phyloP scores from a whole-genome alignment of 2,797 vertebrate species.

The Microctenopoma stevenorrisi region DNA sequence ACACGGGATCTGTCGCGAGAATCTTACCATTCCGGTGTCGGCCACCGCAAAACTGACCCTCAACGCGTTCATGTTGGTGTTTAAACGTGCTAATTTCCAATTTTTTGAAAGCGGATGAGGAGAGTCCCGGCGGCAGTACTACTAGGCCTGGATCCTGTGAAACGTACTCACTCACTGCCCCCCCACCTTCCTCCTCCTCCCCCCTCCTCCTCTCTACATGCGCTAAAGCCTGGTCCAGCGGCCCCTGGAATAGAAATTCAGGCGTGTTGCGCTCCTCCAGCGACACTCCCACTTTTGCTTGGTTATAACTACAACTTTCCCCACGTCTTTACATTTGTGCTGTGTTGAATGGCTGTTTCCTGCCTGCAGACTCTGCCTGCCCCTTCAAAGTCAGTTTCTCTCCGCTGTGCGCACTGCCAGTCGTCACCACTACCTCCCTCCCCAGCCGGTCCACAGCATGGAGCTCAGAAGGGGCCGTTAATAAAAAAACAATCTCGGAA shows the following conservation, averaged over 20 bases:
- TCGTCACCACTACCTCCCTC: conserved; percentile 71
- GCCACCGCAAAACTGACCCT: conserved; percentile 50
- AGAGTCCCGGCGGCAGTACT: conserved; percentile 82
- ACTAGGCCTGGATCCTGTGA: conserved; percentile 87
- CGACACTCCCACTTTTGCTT: conserved; percentile 42
- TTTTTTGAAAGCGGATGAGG: conserved; percentile 85
- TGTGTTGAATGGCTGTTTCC: conserved; percentile 71
- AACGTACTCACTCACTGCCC: conserved; percentile 65
- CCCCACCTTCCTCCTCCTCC: conserved; percentile 7
- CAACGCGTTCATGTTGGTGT: conserved; percentile 60
- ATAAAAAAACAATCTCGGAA: neutral
- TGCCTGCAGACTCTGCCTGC: conserved; percentile 71
- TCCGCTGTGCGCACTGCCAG: conserved; percentile 76
- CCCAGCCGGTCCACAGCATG: conserved; percentile 62
- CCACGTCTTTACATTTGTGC: conserved; percentile 40
- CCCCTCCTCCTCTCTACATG: conserved; percentile 64
- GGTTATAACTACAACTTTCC: conserved; percentile 63
- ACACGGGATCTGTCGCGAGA: conserved; percentile 63
- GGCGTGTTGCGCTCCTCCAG: conserved; percentile 62
- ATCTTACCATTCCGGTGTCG: conserved; percentile 85
- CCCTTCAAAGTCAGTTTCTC: conserved; percentile 74
- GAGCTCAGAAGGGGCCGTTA: conserved; percentile 62
- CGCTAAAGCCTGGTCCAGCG: conserved; percentile 75
- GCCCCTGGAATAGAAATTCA: conserved; percentile 72
- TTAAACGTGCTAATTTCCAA: conserved; percentile 75